Percentiles rank a stretch among this genome's conserved stretches.
Evolutionary conservation across 2,797 vertebrate species (phyloP).

Genomic region (Tachyglossus aculeatus): DNA sequence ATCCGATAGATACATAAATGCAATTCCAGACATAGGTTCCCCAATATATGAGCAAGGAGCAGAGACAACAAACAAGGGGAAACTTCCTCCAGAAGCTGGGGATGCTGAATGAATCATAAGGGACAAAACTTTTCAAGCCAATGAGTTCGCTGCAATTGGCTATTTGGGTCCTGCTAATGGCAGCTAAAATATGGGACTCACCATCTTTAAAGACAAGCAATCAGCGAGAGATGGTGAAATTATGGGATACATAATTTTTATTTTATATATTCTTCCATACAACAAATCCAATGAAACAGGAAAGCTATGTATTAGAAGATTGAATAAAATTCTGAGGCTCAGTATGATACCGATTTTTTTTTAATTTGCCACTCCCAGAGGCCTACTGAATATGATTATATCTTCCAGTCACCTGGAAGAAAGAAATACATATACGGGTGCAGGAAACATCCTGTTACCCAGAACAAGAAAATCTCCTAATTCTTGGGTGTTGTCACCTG

Average conservation of each 20-base stretch:
- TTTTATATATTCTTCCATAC: slow-evolving; percentile 52
- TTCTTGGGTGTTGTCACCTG: slow-evolving; percentile 56
- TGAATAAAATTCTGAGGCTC: slow-evolving; percentile 33
- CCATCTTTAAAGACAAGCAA: slow-evolving; percentile 57
- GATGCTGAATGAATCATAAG: slow-evolving; percentile 63
- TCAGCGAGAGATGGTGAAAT: slow-evolving; percentile 50
- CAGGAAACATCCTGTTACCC: slow-evolving; percentile 22
- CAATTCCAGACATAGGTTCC: slow-evolving; percentile 54
- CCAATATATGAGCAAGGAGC: no score
- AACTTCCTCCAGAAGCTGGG: slow-evolving; percentile 45
- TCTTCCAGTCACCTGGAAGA: slow-evolving; percentile 25
- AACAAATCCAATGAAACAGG: slow-evolving; percentile 39
- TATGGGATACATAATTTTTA: slow-evolving; percentile 58
- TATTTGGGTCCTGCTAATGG: no score
- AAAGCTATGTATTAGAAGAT: slow-evolving; percentile 38
- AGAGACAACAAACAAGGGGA: no score
- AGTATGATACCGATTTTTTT: slow-evolving; percentile 42
- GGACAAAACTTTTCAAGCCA: slow-evolving; percentile 62
- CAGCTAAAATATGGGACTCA: no score
- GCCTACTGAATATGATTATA: slow-evolving; percentile 12
- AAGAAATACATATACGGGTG: not conserved
- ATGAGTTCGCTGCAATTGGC: no score
- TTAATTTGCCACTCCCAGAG: slow-evolving; percentile 35
- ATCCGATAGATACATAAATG: slow-evolving; percentile 38
- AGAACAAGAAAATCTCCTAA: slow-evolving; percentile 44